Conservation (phyloP, 1,140 invertebrate genomes). For the Physella acuta region DNA sequence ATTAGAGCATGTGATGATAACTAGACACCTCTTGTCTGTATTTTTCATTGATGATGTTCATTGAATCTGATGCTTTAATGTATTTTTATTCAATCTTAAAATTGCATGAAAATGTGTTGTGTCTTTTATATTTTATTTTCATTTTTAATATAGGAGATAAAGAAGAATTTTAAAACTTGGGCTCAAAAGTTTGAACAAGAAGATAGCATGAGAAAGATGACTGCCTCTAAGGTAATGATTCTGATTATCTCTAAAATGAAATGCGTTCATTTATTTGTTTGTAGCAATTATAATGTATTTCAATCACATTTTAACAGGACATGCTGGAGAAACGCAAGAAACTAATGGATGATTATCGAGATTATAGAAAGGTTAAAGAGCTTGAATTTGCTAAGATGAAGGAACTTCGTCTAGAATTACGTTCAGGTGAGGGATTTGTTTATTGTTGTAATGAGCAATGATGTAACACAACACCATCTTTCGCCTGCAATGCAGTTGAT, state of each 20-base stretch:
- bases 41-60: slow-evolving; percentile 47
- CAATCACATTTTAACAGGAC: slow-evolving; percentile 66
- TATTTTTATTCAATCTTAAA: background rate
- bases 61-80: background rate
- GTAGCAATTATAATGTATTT: no score
- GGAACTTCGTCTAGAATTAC: slow-evolving; percentile 76
- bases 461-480: background rate
- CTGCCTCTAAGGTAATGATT: slow-evolving; percentile 80
- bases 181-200: slow-evolving; percentile 93
- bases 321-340: slow-evolving; percentile 89
- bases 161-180: slow-evolving; percentile 98
- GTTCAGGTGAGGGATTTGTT: slow-evolving; percentile 61
- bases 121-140: background rate
- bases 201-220: slow-evolving; percentile 87
- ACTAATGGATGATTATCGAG: slow-evolving; percentile 84
- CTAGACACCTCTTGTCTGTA: background rate
- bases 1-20: no score
- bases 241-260: background rate
- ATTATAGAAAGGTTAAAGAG: slow-evolving; percentile 68
- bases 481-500: background rate
- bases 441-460: background rate
- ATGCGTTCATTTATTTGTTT: slow-evolving; percentile 1
- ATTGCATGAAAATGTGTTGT: background rate
- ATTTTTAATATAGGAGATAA: slow-evolving; percentile 79
- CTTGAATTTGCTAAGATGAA: slow-evolving; percentile 78